Base-by-base conservation (phyloP, 2,888 invertebrate genomes). In the Melieria crassipennis region DNA sequence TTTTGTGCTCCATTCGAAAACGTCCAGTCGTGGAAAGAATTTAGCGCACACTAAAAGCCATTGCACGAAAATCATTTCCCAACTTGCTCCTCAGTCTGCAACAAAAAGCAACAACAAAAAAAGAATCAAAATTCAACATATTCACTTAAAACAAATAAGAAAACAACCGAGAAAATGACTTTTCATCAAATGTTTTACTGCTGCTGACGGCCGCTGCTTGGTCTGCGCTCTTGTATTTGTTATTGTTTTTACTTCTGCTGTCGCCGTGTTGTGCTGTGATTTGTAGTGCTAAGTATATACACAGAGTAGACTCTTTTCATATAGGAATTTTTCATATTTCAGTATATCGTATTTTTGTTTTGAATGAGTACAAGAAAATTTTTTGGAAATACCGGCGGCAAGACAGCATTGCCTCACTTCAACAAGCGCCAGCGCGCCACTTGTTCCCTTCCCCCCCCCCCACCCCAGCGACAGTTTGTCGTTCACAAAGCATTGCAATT, bases 11-110 rank as follows among this genome's bases (percentile, higher is more conserved):
- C 62, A 56, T 60, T 11, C 56, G 57, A 58, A 64, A 64, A 65
- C 46, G 73, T 80, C 82, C 80, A 80, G 77, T 79, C 79, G 75
- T 77, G 79, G 77, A 82, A 77, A 81, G 78, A 76, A 78, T 76
- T 77, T 78, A 77, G 77, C 75, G 78, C 79, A 82, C 77, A 83
- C 84, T 84, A 79, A 81, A 45, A 60, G 4, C n/a, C 43, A 69
- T 73, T 67, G 60, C 55, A 63, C 30, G 30, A 30, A 30, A 30
- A 30, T 30, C 30, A 2, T 30, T 30, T 30, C 30, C 30, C 30
- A 30, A 30, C 30, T 30, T 30, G 30, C 30, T 30, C 2, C 30
- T 30, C 30, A 30, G 30, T 30, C 30, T 30, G 30, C 30, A 30
- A 30, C 30, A 30, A 30, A 30, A 30, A 30, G 30, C 30, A 30